Conservation (phyloP, 2,888 invertebrate genomes). For the Eupithecia subumbrata region DNA sequence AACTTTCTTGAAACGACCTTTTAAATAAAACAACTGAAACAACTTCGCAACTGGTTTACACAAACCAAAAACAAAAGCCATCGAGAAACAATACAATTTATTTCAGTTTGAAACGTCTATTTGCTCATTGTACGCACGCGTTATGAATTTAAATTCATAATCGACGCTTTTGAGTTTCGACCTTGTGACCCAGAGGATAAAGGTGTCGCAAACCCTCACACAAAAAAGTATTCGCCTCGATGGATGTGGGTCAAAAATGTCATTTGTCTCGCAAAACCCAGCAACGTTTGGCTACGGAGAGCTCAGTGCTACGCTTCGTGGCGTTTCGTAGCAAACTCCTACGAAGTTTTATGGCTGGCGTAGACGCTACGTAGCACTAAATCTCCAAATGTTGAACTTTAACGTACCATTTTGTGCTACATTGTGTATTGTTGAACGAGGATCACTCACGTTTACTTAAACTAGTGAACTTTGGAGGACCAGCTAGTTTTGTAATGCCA, state of each 20-base stretch:
- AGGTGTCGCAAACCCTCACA: constrained; percentile 14
- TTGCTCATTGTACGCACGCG: constrained; percentile 32
- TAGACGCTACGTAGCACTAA: constrained; percentile 53
- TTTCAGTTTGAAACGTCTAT: constrained; percentile 33
- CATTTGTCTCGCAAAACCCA: constrained; percentile 25
- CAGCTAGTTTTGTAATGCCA: constrained; percentile 29
- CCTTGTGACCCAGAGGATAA: constrained; percentile 23
- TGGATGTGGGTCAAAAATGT: constrained; percentile 33
- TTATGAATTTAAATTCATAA: constrained; percentile 37
- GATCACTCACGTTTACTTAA: constrained; percentile 45
- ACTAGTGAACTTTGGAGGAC: constrained; percentile 38
- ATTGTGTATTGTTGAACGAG: constrained; percentile 56
- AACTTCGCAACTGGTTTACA: constrained; percentile 15
- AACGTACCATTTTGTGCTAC: constrained; percentile 52
- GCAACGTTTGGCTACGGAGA: constrained; percentile 43
- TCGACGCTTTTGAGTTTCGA: constrained; percentile 24
- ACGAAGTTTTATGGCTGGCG: constrained; percentile 60
- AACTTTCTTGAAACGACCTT: constrained; percentile 5
- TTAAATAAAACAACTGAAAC: constrained; percentile 7
- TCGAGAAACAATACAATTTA: constrained; percentile 30
- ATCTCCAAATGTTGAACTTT: constrained; percentile 55
- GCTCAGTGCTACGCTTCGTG: constrained; percentile 54
- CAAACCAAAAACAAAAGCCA: constrained; percentile 28
- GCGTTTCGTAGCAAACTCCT: constrained; percentile 50
- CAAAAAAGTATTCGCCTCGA: constrained; percentile 22